Base-by-base conservation (phyloP, 2,888 invertebrate genomes). In the Synergus umbraculus region DNA sequence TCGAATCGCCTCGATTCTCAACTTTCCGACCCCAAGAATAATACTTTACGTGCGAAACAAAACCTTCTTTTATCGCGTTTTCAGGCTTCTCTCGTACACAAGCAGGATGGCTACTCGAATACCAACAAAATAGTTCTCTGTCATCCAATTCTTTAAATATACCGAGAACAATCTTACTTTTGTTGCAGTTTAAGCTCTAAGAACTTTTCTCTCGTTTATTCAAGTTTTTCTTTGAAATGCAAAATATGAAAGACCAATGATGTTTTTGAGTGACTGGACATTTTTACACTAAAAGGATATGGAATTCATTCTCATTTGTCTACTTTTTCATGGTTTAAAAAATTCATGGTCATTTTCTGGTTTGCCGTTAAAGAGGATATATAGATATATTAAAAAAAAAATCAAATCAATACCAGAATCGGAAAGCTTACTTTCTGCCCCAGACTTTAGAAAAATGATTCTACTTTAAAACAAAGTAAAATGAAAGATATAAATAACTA, bases 21-120 rank as follows among this genome's bases (percentile, higher is more conserved):
- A 54, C 73, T 73, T 73, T 41, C 10, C n/a, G 13, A 49, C 69
- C n/a, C 3, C 9, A 54, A 73, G 49, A 73, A 73, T 73, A 73
- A 73, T 73, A 73, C 15, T 49, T 73, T 29, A 49, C 46, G 29
- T 22, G 69, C 18, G 15, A 69, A 46, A 29, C 44, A 69, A 44
- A 69, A 13, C 66, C 29, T 37, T 9, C 15, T 15, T 43, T 66
- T 66, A 43, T 43, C 43, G 63, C 63, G 29, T 22, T 29, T 18
- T 58, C 18, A 18, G 58, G 18, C 58, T 58, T 58, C 9, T 18
- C 8, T 18, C 9, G 1, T 18, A 18, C 15, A 58, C 58, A 18
- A 58, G 10, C 58, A 1, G 18, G 58, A 58, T 58, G 9, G 3
- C 18, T 18, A 18, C 58, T 18, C 58, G n/a, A 18, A 54, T n/a